Conservation (phyloP, 1,140 invertebrate genomes). For the Drosophila varians region DNA sequence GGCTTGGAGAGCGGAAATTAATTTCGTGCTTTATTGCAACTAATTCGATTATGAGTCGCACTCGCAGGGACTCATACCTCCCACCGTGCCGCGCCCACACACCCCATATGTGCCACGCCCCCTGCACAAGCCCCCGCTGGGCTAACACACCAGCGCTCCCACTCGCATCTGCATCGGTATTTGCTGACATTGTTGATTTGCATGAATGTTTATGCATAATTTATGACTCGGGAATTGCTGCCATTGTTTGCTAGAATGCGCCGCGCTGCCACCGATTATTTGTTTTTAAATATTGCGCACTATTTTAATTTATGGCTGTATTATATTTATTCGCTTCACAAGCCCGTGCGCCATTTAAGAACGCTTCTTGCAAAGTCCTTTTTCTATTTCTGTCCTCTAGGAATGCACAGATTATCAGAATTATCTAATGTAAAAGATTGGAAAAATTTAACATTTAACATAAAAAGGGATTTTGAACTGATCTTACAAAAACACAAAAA, state of each 20-base stretch:
- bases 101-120: neutral
- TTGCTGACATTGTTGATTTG: conserved; percentile 35
- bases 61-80: neutral
- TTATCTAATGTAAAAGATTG: conserved; percentile 42
- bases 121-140: conserved; percentile 36
- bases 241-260: conserved; percentile 23
- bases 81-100: neutral
- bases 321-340: conserved; percentile 28
- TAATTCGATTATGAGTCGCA: conserved; percentile 70
- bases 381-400: neutral
- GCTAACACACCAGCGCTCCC: conserved; percentile 33
- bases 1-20: conserved; percentile 71
- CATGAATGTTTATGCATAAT: conserved; percentile 47
- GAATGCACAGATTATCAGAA: neutral
- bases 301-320: conserved; percentile 61
- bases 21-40: conserved; percentile 77
- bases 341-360: no score
- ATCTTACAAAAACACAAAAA: no score
- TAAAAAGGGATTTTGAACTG: no score
- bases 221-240: conserved; percentile 39
- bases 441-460: conserved; percentile 53
- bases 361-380: neutral
- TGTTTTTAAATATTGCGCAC: conserved; percentile 56
- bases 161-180: conserved; percentile 22
- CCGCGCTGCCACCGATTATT: conserved; percentile 37